Evolutionary conservation across 1,140 invertebrate genomes (phyloP).

Genomic region (Catajapyx aquilonaris): DNA sequence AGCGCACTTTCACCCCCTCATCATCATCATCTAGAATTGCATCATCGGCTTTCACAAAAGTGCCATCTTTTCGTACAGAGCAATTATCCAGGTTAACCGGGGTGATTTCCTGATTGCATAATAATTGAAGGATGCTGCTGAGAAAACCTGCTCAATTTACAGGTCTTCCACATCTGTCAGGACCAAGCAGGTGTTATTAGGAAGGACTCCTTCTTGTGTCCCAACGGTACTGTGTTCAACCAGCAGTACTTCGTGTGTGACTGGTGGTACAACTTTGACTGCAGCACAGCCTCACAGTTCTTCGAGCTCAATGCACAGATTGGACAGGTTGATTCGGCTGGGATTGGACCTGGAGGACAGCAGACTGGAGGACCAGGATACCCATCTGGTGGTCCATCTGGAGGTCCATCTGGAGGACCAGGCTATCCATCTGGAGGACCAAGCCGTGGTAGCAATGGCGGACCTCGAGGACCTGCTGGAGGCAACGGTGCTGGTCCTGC

Average conservation of each 20-base stretch:
- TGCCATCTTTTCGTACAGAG: neutral
- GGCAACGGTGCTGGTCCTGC: neutral
- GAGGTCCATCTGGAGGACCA: neutral
- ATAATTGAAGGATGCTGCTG: neutral
- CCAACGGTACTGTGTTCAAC: slow-evolving; percentile 32
- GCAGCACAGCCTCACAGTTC: slow-evolving; percentile 20
- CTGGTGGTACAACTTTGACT: slow-evolving; percentile 33
- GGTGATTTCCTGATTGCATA: neutral
- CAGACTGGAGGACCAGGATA: neutral
- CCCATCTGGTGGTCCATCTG: neutral
- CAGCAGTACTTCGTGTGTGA: slow-evolving; percentile 33
- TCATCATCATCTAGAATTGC: neutral
- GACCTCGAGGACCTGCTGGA: neutral
- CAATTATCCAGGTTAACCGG: neutral
- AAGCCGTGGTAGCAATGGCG: neutral
- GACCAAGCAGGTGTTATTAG: slow-evolving; percentile 24
- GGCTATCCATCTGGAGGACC: neutral
- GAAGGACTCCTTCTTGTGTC: slow-evolving; percentile 29
- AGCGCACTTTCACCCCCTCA: neutral
- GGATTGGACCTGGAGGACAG: slow-evolving; percentile 10
- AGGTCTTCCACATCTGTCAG: slow-evolving; percentile 35
- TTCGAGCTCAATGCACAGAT: slow-evolving; percentile 24
- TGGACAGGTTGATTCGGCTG: slow-evolving; percentile 11
- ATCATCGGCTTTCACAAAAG: neutral
- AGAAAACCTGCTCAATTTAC: slow-evolving; percentile 4